Evolutionary conservation across 2,797 vertebrate species (phyloP).

Genomic region (Trichosurus vulpecula): DNA sequence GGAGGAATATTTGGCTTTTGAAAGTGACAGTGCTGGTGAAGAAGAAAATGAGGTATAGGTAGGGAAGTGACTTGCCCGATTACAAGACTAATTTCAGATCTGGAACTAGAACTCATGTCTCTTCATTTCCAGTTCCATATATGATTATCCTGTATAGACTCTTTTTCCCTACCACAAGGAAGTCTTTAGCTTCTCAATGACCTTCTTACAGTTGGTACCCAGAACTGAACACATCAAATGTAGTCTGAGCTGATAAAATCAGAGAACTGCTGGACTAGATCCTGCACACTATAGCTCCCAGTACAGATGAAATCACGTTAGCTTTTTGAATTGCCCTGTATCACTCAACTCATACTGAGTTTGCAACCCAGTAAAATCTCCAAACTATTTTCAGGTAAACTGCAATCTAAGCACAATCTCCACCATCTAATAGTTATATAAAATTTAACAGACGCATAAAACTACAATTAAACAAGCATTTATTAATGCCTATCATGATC

Average conservation of each 20-base stretch:
- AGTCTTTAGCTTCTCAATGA: background rate
- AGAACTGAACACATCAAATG: background rate
- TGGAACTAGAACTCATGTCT: background rate
- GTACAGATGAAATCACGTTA: background rate
- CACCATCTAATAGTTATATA: background rate
- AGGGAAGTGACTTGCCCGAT: background rate
- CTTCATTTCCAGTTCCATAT: background rate
- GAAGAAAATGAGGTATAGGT: background rate
- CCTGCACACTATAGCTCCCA: background rate
- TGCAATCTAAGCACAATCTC: background rate
- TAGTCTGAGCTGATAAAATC: background rate
- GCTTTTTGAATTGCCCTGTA: background rate
- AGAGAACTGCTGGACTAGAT: background rate
- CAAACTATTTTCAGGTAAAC: background rate
- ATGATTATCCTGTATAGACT: background rate
- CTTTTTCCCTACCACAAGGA: background rate
- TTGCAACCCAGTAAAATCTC: background rate
- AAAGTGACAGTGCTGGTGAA: background rate
- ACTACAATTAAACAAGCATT: background rate
- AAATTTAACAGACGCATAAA: background rate
- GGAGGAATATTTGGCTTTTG: background rate
- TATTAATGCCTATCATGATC: background rate
- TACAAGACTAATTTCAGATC: background rate
- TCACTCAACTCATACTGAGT: background rate
- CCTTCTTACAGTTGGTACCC: background rate